These are phyloP conservation scores for Beaufortia kweichowensis DNA, from an alignment of 2,113 vertebrate species.

Conservation along the genomic window DNA sequence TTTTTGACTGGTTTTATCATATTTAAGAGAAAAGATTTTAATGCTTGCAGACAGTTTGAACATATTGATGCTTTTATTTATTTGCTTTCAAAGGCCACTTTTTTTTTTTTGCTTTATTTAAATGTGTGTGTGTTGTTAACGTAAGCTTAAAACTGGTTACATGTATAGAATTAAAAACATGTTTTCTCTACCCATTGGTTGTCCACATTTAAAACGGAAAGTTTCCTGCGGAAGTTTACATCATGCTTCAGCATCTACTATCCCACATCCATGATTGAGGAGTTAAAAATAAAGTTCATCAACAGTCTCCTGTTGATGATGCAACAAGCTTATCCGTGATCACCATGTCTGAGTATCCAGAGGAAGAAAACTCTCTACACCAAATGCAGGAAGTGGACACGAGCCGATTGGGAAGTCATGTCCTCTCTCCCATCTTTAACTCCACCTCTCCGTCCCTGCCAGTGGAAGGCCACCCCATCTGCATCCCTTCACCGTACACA, in stretches of 20 bases:
- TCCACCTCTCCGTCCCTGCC: slow-evolving; percentile 71
- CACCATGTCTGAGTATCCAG: slow-evolving; percentile 66
- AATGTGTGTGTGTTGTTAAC: background rate
- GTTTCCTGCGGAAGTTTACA: background rate
- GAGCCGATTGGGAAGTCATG: slow-evolving; percentile 72
- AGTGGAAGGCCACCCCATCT: slow-evolving; percentile 80
- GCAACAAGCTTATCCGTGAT: slow-evolving; percentile 24
- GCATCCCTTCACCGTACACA: slow-evolving; percentile 84
- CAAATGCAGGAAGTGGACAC: slow-evolving; percentile 78
- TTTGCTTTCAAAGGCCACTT: background rate
- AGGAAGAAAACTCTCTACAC: slow-evolving; percentile 62
- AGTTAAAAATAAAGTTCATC: background rate
- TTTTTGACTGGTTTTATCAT: background rate
- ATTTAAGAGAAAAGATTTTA: too few species aligned
- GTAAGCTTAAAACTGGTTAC: background rate
- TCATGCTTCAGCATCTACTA: background rate
- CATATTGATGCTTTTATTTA: background rate
- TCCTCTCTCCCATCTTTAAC: slow-evolving; percentile 76
- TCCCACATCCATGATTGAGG: background rate
- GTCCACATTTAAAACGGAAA: background rate
- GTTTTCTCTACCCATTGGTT: background rate
- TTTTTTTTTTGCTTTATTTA: background rate
- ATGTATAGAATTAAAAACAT: background rate
- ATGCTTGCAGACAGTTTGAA: background rate
- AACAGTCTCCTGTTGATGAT: slow-evolving; percentile 17